Conservation (phyloP, 2,888 invertebrate species). For the Calliopum simillimum region DNA sequence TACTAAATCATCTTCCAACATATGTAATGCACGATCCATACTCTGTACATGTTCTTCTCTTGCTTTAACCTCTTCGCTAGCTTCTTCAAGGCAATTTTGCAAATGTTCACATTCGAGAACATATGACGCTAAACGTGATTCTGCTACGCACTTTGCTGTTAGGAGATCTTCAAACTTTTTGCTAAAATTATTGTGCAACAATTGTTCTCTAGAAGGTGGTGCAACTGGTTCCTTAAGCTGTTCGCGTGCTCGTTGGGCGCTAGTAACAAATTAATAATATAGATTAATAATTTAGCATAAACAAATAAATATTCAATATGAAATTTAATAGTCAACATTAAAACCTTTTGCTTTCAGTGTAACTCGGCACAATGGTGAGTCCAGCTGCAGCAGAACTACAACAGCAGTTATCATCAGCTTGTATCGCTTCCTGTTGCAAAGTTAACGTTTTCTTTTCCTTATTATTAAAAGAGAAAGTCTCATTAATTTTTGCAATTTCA, state of each 20-base stretch:
- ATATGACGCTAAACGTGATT: constrained; percentile 62
- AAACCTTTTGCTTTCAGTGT: constrained; percentile 50
- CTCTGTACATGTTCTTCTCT: constrained; percentile 71
- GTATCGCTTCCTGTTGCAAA: not conserved
- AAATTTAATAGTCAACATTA: not conserved
- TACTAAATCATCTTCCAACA: constrained; percentile 76
- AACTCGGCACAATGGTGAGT: constrained; percentile 53
- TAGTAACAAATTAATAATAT: not conserved
- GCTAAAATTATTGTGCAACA: constrained; percentile 64
- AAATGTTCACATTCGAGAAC: constrained; percentile 67
- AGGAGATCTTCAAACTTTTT: constrained; percentile 65
- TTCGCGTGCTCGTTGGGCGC: constrained; percentile 48
- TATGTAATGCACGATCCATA: constrained; percentile 66
- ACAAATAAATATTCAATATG: not conserved
- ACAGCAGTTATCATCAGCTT: constrained; percentile 46
- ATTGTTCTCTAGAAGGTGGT: constrained; percentile 60
- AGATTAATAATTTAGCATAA: not conserved
- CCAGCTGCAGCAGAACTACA: constrained; percentile 63
- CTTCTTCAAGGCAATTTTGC: constrained; percentile 69
- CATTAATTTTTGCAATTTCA: constrained; percentile 72
- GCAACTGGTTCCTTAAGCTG: constrained; percentile 51
- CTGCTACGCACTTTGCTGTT: constrained; percentile 61
- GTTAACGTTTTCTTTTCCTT: constrained; percentile 49
- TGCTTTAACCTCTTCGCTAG: constrained; percentile 68
- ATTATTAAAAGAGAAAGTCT: constrained; percentile 54